These are phyloP conservation scores for Campoletis sonorensis DNA, from an alignment of 1,140 invertebrate genomes.

Conservation along the genomic window DNA sequence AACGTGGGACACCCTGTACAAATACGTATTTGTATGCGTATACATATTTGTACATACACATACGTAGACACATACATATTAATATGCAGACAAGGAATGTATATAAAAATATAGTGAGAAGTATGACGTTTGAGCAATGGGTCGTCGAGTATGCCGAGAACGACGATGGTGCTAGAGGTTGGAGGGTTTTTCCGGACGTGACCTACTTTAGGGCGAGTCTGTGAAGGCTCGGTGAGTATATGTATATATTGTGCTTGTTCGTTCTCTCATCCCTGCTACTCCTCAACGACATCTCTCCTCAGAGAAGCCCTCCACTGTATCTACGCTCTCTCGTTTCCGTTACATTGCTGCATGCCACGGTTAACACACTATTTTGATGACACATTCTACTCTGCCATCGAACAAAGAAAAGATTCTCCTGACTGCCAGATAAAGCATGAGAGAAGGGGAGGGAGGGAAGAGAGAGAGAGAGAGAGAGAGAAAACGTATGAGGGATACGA, in stretches of 20 bases:
- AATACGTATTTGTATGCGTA: too few relatives aligned
- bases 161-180: not conserved
- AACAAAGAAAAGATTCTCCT: not conserved
- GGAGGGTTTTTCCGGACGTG: constrained; percentile 2
- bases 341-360: not conserved
- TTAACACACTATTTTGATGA: not conserved
- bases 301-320: not conserved
- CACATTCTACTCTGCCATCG: not conserved
- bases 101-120: too few relatives aligned
- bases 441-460: too few relatives aligned
- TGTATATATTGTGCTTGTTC: not conserved
- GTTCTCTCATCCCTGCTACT: not conserved
- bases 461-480: too few relatives aligned
- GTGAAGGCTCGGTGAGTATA: not conserved
- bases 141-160: not conserved
- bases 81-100: too few relatives aligned
- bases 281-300: not conserved
- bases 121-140: not conserved
- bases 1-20: too few relatives aligned
- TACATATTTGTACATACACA: too few relatives aligned
- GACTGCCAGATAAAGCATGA: not conserved
- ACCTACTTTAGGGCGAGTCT: not conserved
- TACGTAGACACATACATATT: too few relatives aligned
- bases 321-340: not conserved
- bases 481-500: not conserved